These are phyloP conservation scores for Drosophila borborema DNA, from an alignment of 2,888 invertebrate genomes.

Conservation along the genomic window DNA sequence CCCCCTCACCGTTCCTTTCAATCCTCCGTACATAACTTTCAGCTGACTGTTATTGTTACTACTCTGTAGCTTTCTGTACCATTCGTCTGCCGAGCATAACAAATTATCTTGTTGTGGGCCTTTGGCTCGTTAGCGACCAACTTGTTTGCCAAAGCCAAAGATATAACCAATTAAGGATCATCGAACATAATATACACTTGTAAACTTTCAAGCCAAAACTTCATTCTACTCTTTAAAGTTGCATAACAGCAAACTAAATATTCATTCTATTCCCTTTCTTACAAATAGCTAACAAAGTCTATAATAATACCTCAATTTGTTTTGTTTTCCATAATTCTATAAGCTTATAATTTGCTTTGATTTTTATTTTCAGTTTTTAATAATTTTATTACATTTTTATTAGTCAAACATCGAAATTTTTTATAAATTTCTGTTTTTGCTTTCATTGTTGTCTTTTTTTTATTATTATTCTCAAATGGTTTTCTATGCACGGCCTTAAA, in stretches of 20 bases:
- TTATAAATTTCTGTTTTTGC: background rate
- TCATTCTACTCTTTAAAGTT: background rate
- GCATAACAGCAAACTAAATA: background rate
- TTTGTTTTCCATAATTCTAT: background rate
- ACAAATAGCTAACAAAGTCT: background rate
- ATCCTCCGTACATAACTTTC: background rate
- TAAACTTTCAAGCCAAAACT: background rate
- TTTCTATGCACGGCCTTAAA: background rate
- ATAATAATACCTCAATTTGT: background rate
- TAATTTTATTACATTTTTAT: background rate
- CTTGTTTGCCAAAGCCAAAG: slow-evolving; percentile 62
- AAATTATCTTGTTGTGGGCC: slow-evolving; percentile 72
- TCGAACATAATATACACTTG: slow-evolving; percentile 49
- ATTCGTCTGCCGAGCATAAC: slow-evolving; percentile 65
- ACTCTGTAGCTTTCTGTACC: slow-evolving; percentile 39
- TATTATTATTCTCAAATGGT: background rate
- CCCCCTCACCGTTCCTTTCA: background rate
- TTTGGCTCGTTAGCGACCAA: slow-evolving; percentile 70
- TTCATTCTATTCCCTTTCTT: background rate
- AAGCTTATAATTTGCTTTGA: background rate
- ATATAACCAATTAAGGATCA: slow-evolving; percentile 37
- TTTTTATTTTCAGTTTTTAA: background rate
- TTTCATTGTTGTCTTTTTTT: background rate
- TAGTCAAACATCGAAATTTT: background rate
- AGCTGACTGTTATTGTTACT: slow-evolving; percentile 32